Conservation (phyloP, 1,140 invertebrate genomes). For the Zelostemma sp. region DNA sequence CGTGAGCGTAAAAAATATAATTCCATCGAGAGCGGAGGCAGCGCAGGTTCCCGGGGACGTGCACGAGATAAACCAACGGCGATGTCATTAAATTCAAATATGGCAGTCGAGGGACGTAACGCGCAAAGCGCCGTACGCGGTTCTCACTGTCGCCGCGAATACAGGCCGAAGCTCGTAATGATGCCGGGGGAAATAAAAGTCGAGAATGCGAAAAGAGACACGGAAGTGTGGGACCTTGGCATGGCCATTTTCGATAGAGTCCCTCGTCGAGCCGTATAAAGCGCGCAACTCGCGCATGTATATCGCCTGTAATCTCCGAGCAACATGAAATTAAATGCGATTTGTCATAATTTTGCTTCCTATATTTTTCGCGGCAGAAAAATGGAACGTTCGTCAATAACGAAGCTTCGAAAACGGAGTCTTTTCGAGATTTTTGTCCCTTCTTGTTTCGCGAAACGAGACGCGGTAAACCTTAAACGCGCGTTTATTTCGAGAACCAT, state of each 20-base stretch:
- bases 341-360: no score
- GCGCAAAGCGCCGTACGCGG: conserved; percentile 23
- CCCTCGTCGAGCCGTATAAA: conserved; percentile 60
- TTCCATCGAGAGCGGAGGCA: no score
- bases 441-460: no score
- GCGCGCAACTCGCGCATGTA: conserved; percentile 34
- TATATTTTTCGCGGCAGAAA: no score
- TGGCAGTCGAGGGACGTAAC: conserved; percentile 49
- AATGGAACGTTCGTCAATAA: no score
- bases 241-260: conserved; percentile 55
- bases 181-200: conserved; percentile 48
- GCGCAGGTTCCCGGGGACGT: not conserved
- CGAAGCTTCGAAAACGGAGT: no score
- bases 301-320: conserved; percentile 34
- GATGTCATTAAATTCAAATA: conserved; percentile 50
- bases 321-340: conserved; percentile 36
- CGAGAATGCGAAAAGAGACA: conserved; percentile 51
- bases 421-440: no score
- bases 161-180: conserved; percentile 41
- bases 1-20: no score
- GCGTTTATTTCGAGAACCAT: no score
- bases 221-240: conserved; percentile 63
- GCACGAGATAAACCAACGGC: conserved; percentile 29
- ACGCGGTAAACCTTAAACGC: no score
- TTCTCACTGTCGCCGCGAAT: conserved; percentile 30